phyloP scores from a whole-genome alignment of 2,113 vertebrate genomes.

The Hassar affinis region DNA sequence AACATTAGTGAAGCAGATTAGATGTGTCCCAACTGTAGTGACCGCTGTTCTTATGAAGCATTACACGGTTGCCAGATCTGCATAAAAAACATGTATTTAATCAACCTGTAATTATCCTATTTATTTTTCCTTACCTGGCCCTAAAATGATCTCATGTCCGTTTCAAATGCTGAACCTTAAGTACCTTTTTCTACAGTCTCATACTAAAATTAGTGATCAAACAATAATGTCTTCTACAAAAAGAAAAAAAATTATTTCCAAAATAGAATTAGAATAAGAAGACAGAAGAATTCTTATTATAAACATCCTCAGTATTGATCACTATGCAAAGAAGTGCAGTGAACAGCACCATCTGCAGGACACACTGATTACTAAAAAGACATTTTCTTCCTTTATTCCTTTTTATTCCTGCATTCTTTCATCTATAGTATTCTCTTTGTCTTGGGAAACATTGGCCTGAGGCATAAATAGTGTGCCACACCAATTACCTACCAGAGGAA shows the following conservation, averaged over 20 bases:
- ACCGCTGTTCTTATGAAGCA: neutral
- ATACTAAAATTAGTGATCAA: neutral
- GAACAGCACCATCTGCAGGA: constrained; percentile 41
- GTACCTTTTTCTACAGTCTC: neutral
- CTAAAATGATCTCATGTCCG: neutral
- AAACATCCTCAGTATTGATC: neutral
- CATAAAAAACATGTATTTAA: neutral
- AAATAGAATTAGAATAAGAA: neutral
- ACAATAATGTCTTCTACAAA: neutral
- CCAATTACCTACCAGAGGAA: neutral
- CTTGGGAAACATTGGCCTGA: neutral
- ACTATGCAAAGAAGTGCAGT: neutral
- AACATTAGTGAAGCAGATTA: neutral
- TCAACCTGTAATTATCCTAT: neutral
- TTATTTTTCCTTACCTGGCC: too few species aligned
- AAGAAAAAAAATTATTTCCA: neutral
- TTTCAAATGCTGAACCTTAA: neutral
- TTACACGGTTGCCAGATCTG: neutral
- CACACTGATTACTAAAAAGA: neutral
- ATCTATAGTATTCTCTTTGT: neutral
- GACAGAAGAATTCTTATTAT: neutral
- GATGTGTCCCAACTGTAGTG: neutral
- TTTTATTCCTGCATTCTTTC: neutral
- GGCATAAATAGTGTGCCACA: neutral
- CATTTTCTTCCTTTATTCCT: too few species aligned